These are phyloP conservation scores for Rhyacophila evoluta DNA, from an alignment of 2,888 invertebrate genomes.

Conservation along the genomic window DNA sequence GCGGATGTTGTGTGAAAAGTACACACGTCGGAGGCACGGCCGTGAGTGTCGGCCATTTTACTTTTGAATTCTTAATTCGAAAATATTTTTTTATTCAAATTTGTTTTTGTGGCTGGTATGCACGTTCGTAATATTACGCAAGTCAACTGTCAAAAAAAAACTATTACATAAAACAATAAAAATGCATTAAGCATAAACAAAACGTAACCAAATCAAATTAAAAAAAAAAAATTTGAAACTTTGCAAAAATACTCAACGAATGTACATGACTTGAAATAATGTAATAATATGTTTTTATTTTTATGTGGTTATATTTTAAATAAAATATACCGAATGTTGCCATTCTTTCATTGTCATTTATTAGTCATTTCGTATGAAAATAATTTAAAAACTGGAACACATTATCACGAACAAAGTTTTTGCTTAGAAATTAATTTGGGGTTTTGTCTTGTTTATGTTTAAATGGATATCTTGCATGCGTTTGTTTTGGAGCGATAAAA, in stretches of 20 bases:
- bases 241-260: neutral
- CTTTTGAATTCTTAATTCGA: conserved; percentile 9
- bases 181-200: neutral
- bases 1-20: conserved; percentile 1
- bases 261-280: too few relatives aligned
- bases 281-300: too few relatives aligned
- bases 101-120: neutral
- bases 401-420: neutral
- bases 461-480: too few relatives aligned
- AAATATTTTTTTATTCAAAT: neutral
- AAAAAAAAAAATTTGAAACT: neutral
- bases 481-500: too few relatives aligned
- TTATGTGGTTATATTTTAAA: too few relatives aligned
- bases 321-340: too few relatives aligned
- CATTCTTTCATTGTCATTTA: too few relatives aligned
- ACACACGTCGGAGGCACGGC: neutral
- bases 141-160: neutral
- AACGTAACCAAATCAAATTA: neutral
- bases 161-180: neutral
- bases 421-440: too few relatives aligned
- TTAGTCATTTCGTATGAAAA: too few relatives aligned
- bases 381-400: too few relatives aligned
- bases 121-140: neutral
- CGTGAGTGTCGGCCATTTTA: neutral
- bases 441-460: too few relatives aligned